Percentiles rank a stretch among this genome's conserved stretches.
These are phyloP conservation scores for Cottoperca gobio DNA, from an alignment of 2,797 vertebrate species.

Conservation along the genomic window DNA sequence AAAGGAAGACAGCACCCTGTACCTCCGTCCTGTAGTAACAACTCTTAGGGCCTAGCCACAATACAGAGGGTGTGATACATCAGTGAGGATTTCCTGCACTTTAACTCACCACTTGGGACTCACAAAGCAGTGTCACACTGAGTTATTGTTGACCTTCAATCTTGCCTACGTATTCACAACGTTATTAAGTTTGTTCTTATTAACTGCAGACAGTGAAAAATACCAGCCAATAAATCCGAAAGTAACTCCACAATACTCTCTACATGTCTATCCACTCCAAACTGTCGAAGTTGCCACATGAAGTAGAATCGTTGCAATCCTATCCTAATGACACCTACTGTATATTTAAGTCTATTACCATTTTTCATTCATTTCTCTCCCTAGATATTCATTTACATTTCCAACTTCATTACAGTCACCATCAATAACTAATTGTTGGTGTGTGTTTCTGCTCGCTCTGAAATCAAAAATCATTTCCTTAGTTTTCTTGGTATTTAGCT, in stretches of 20 bases:
- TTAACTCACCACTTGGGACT: background rate
- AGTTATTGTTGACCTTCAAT: background rate
- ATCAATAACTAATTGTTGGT: background rate
- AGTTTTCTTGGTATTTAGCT: background rate
- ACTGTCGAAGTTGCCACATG: background rate
- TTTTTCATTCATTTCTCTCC: background rate
- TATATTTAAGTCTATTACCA: background rate
- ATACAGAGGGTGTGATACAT: no score
- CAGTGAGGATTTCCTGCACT: slow-evolving; percentile 1
- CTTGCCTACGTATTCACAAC: background rate
- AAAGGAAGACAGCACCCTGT: no score
- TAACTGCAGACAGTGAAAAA: background rate
- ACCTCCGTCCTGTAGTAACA: no score
- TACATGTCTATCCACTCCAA: background rate
- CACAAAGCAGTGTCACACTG: background rate
- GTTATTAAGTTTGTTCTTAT: background rate
- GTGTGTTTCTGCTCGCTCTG: background rate
- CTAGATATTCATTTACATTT: background rate
- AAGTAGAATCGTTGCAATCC: background rate
- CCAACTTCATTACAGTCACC: background rate
- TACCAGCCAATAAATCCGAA: background rate
- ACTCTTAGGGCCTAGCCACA: no score
- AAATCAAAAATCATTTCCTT: background rate
- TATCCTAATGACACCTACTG: no score
- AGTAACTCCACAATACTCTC: background rate